Conservation (phyloP, 2,888 invertebrate species). For the Pyrrhosoma nymphula region DNA sequence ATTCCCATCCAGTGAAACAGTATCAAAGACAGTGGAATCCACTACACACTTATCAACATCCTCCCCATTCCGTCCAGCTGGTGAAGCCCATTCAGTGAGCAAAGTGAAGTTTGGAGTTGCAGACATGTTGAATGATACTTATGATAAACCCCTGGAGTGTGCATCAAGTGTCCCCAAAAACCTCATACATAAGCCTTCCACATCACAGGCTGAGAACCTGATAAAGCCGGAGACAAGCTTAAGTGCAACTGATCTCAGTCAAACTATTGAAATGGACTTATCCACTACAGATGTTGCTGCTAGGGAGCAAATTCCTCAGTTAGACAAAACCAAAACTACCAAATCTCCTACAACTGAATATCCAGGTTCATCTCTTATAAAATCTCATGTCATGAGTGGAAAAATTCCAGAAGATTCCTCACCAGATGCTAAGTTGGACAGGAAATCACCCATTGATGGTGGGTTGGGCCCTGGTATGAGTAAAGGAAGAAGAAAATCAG, state of each 20-base stretch:
- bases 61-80: conserved; percentile 48
- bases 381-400: not conserved
- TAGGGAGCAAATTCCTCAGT: not conserved
- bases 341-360: not conserved
- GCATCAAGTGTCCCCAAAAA: conserved; percentile 42
- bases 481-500: conserved; percentile 63
- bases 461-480: not conserved
- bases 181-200: not conserved
- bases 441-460: conserved; percentile 9
- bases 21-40: not conserved
- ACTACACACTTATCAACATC: conserved; percentile 3
- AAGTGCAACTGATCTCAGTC: conserved; percentile 57
- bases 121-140: conserved; percentile 52
- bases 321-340: conserved; percentile 4
- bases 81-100: conserved; percentile 23
- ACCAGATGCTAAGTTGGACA: not conserved
- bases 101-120: conserved; percentile 63
- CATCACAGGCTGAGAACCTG: not conserved
- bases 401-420: not conserved
- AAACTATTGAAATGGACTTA: conserved; percentile 8
- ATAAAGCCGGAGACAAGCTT: not conserved
- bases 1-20: not conserved
- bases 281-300: not conserved
- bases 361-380: not conserved
- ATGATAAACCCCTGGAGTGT: conserved; percentile 25